Evolutionary conservation across 2,113 vertebrate genomes (phyloP).

Genomic region (Notarius quadriscutis): DNA sequence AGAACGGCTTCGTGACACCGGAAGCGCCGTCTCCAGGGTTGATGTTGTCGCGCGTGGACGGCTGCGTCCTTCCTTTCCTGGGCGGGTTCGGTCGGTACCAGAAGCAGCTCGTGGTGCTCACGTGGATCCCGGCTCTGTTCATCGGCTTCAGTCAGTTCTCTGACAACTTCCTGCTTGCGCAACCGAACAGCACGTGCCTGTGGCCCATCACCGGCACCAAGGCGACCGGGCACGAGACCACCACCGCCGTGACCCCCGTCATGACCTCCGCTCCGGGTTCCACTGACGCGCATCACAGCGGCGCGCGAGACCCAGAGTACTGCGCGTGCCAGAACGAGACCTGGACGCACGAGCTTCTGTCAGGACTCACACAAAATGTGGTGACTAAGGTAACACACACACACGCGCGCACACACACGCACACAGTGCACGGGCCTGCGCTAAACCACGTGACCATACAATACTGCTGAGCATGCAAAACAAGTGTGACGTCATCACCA

Average conservation of each 20-base stretch:
- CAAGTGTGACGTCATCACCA: background rate
- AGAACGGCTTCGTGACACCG: conserved; percentile 77
- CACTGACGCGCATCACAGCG: background rate
- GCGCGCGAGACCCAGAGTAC: background rate
- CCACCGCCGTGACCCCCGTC: background rate
- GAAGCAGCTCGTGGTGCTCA: conserved; percentile 88
- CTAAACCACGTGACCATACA: background rate
- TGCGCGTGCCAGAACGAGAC: background rate
- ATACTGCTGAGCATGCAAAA: background rate
- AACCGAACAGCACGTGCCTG: conserved; percentile 81
- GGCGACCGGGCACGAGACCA: background rate
- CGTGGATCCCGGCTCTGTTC: conserved; percentile 91
- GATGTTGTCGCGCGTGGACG: conserved; percentile 83
- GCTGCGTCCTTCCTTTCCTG: conserved; percentile 84
- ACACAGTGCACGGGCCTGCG: too few relatives aligned
- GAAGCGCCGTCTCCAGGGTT: conserved; percentile 66
- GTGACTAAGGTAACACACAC: background rate
- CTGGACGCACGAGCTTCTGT: background rate
- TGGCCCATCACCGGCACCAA: background rate
- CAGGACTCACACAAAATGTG: conserved; percentile 5
- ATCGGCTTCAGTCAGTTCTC: conserved; percentile 97
- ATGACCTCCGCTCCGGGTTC: background rate
- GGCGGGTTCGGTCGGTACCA: conserved; percentile 89
- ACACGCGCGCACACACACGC: background rate
- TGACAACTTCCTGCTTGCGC: conserved; percentile 87